A percentile compares a stretch with the other conserved stretches of the same genome.
Evolutionary conservation across 2,888 invertebrate genomes (phyloP).

Genomic region (Perizoma affinitatum): DNA sequence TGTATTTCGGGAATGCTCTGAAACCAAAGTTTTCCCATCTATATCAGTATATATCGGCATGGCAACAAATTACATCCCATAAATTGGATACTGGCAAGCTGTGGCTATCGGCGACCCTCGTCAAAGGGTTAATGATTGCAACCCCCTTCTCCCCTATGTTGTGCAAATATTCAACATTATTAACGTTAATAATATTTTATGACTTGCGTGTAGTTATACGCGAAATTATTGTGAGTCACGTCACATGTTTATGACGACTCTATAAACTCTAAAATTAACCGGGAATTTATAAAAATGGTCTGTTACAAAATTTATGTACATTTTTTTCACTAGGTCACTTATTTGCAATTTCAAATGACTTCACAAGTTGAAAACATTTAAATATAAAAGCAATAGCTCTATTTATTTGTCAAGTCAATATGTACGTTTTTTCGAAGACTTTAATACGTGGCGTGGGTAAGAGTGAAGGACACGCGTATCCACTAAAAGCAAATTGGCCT

Average conservation of each 20-base stretch:
- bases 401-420: too few relatives aligned
- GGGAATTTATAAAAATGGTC: background rate
- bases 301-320: background rate
- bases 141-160: constrained; percentile 22
- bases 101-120: constrained; percentile 37
- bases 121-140: constrained; percentile 43
- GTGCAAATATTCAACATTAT: constrained; percentile 21
- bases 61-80: constrained; percentile 34
- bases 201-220: constrained; percentile 9
- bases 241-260: constrained; percentile 7
- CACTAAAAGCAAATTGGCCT: constrained; percentile 10
- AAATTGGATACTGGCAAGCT: constrained; percentile 38
- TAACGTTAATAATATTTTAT: constrained; percentile 14
- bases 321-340: too few relatives aligned
- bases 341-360: too few relatives aligned
- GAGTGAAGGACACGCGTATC: constrained; percentile 3
- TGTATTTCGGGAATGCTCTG: constrained; percentile 20
- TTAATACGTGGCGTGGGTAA: too few relatives aligned
- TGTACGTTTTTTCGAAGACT: too few relatives aligned
- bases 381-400: too few relatives aligned
- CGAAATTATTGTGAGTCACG: constrained; percentile 14
- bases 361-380: too few relatives aligned
- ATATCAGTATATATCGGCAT: constrained; percentile 28
- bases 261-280: constrained; percentile 5
- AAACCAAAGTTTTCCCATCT: constrained; percentile 35